Conservation (phyloP, 1,140 invertebrate species). For the Drosophila watanabei region DNA sequence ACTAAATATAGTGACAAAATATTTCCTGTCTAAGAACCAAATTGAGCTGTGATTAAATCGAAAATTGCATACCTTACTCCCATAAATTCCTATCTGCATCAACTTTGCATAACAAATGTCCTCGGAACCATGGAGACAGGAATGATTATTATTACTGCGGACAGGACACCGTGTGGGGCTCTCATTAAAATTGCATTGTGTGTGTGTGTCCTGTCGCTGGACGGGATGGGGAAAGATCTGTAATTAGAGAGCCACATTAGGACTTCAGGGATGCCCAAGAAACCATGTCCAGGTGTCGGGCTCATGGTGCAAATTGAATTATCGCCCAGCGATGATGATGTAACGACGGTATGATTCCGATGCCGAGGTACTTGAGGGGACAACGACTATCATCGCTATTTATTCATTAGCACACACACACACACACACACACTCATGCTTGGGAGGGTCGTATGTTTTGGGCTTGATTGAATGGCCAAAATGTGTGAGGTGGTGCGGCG, state of each 20-base stretch:
- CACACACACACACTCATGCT: constrained; percentile 45
- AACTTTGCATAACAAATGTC: constrained; percentile 65
- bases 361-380: constrained; percentile 20
- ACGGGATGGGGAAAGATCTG: constrained; percentile 23
- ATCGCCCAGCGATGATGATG: constrained; percentile 56
- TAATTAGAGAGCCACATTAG: constrained; percentile 48
- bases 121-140: constrained; percentile 12
- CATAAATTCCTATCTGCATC: background rate
- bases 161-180: constrained; percentile 11
- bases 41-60: background rate
- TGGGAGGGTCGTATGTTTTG: constrained; percentile 18
- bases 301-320: constrained; percentile 74
- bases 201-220: constrained; percentile 2
- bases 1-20: background rate
- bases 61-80: background rate
- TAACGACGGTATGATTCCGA: constrained; percentile 33
- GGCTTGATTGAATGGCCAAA: constrained; percentile 60
- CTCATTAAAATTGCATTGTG: constrained; percentile 75
- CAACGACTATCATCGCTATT: constrained; percentile 56
- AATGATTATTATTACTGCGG: constrained; percentile 19
- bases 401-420: constrained; percentile 64
- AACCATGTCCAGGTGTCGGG: constrained; percentile 71
- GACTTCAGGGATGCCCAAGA: constrained; percentile 36
- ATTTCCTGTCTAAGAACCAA: background rate
- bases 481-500: constrained; percentile 27